Evolutionary conservation across 2,888 invertebrate species (phyloP).

Genomic region (Plagiodera versicolora): DNA sequence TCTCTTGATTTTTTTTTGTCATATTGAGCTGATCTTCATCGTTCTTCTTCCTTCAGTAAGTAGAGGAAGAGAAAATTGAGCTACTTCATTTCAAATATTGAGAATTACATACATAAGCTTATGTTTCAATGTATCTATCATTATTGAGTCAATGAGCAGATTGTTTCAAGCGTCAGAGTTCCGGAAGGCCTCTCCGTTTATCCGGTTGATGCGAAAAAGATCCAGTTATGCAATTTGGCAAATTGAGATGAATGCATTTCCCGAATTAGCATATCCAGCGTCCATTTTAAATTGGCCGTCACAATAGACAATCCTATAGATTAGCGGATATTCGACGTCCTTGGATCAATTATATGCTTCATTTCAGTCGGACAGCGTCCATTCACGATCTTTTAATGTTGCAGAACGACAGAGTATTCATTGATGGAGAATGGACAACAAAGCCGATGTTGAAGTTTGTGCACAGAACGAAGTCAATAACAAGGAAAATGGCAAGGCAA

Average conservation of each 20-base stretch:
- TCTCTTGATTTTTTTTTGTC: too few species aligned
- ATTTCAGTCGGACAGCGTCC: constrained; percentile 17
- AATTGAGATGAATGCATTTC: constrained; percentile 24
- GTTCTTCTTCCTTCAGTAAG: too few species aligned
- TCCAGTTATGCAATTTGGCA: constrained; percentile 12
- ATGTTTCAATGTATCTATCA: too few species aligned
- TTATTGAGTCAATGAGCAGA: too few species aligned
- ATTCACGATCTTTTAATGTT: neutral
- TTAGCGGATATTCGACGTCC: constrained; percentile 21
- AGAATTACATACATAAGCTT: too few species aligned
- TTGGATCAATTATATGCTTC: constrained; percentile 24
- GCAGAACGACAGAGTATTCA: neutral
- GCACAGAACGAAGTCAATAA: neutral
- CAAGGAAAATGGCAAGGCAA: neutral
- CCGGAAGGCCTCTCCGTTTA: neutral
- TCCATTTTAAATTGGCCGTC: constrained; percentile 26
- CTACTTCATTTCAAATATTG: too few species aligned
- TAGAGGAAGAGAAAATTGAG: too few species aligned
- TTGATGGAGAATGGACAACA: neutral
- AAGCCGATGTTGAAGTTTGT: neutral
- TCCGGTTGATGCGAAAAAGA: constrained; percentile 4
- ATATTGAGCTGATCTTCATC: too few species aligned
- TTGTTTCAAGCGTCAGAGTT: neutral
- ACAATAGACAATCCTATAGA: constrained; percentile 24
- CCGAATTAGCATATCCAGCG: constrained; percentile 26